Evolutionary conservation across 2,888 invertebrate species (phyloP), one percentile per base, ranked within the genome.

Genomic region (Platycheirus albimanus): DNA sequence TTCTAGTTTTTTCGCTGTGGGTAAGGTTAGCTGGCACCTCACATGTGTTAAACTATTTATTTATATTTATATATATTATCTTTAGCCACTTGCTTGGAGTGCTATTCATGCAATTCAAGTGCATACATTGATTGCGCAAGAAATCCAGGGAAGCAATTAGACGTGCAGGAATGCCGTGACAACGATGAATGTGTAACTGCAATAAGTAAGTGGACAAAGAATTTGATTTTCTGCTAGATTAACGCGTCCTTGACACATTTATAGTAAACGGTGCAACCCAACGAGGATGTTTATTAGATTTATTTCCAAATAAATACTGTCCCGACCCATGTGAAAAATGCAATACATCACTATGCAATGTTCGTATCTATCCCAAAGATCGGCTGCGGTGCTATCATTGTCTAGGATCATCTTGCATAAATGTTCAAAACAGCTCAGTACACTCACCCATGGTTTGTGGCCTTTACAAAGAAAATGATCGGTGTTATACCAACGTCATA

Each of bases 381-480:
- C 87, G 89, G 0, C 54, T 87, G 13, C 86, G 85, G 7, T 89
- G 90, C 56, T 89, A 87, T 72, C 89, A 90, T 71, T 89, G 90
- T 84, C 76, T 20, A 8, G 89, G 89, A 0, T 38, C 87, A 0
- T 66, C 69, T 0, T 89, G 89, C 74, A 87, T 88, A 13, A 86
- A 88, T 85, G 85, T 89, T 2, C 51, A 49, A 11, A 78, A 80
- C 6, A 54, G 58, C 2, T 76, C 85, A 3, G 81, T 86, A 0
- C 41, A 49, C 15, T 28, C 45, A 6, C 58, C 88, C 19, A 38
- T 87, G 36, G 88, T 89, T 3, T 89, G 89, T 28, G 89, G 89
- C 0, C 28, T 88, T 4, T 89, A 89, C 63, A 75, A 85, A 11
- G 85, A 85, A 10, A 64, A 84, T 0, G 89, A 89, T 85, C 86